Percentiles rank a stretch among this genome's conserved stretches.
Conservation (phyloP, 2,888 invertebrate genomes). For the Globia sparganii region DNA sequence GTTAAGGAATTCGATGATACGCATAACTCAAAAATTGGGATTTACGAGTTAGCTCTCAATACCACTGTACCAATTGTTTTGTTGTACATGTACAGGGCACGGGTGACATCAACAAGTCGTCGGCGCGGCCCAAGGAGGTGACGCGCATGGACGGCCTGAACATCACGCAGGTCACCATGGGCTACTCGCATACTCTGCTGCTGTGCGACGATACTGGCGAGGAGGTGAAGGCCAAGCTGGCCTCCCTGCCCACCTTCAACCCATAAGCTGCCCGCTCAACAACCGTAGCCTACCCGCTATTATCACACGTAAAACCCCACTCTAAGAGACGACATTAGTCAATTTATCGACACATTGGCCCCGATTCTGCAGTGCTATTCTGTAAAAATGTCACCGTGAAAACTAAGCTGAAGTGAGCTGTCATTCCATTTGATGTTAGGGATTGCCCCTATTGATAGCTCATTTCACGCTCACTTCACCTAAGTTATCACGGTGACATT, state of each 20-base stretch:
- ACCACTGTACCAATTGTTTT: neutral
- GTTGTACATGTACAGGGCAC: conserved; percentile 91
- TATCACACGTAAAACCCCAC: neutral
- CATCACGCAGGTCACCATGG: conserved; percentile 95
- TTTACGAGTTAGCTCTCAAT: no score
- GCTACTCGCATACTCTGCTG: conserved; percentile 95
- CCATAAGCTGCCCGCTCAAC: conserved; percentile 69
- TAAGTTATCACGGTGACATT: no score
- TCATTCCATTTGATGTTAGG: no score
- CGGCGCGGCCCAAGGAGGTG: conserved; percentile 96
- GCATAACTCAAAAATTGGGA: no score
- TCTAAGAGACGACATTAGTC: conserved; percentile 53
- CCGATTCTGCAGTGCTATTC: no score
- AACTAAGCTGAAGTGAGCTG: no score
- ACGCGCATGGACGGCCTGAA: conserved; percentile 93
- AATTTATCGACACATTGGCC: conserved; percentile 2
- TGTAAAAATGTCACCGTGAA: no score
- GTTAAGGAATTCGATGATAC: no score
- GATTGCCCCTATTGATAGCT: no score
- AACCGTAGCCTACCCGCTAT: conserved; percentile 7
- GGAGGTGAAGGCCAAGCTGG: conserved; percentile 88
- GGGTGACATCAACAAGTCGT: conserved; percentile 96
- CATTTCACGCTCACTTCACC: no score
- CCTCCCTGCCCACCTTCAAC: conserved; percentile 87
- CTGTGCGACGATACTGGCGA: conserved; percentile 89